Percentiles rank a stretch among this genome's conserved stretches.
Conservation (phyloP, 1,140 invertebrate genomes). For the Littorina saxatilis region DNA sequence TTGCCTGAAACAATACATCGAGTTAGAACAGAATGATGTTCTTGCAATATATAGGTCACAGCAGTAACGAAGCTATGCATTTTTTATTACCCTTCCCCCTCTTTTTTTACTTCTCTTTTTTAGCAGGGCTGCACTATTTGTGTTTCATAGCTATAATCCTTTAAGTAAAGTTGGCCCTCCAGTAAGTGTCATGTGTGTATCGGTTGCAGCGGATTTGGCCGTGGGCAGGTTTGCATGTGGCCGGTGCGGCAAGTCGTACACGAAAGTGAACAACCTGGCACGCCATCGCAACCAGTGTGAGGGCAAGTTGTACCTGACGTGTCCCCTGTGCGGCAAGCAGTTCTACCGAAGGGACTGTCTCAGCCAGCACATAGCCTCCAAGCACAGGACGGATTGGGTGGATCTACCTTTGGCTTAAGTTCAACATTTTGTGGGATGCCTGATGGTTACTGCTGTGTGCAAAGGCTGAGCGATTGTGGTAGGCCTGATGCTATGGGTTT, state of each 20-base stretch:
- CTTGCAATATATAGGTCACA: too few species aligned
- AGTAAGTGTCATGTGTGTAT: background rate
- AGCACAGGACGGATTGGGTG: background rate
- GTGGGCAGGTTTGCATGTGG: background rate
- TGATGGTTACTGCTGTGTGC: background rate
- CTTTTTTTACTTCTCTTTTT: too few species aligned
- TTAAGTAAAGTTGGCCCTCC: too few species aligned
- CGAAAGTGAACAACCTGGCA: background rate
- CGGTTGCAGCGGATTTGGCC: background rate
- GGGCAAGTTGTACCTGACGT: background rate
- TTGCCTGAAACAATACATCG: too few species aligned
- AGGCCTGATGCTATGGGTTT: background rate
- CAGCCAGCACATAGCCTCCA: background rate
- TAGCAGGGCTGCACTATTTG: too few species aligned
- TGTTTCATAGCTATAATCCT: too few species aligned
- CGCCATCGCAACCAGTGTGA: slow-evolving; percentile 16
- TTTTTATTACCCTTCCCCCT: too few species aligned
- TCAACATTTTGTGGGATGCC: background rate
- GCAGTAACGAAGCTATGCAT: too few species aligned
- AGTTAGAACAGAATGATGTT: too few species aligned
- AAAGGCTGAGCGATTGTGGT: too few species aligned
- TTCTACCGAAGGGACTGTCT: background rate
- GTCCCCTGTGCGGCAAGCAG: background rate
- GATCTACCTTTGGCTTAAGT: too few species aligned
- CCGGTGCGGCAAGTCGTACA: background rate